Conservation (phyloP, 1,140 invertebrate species). For the Venturia canescens region DNA sequence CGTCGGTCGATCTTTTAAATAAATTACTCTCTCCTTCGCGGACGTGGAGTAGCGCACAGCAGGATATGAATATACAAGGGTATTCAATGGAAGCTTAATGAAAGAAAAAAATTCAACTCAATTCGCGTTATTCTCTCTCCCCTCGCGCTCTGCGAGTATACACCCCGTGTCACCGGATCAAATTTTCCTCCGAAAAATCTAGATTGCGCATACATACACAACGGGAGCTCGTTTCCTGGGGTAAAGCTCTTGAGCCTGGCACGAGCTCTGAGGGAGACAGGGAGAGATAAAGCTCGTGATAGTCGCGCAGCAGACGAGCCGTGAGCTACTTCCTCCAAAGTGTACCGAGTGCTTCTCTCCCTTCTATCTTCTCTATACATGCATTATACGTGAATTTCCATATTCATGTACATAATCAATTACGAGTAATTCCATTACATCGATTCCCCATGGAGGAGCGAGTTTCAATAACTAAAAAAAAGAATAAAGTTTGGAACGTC, state of each 20-base stretch:
- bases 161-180: slow-evolving; percentile 7
- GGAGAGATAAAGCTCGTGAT: slow-evolving; percentile 16
- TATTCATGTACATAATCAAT: not conserved
- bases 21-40: too few relatives aligned
- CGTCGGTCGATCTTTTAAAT: not conserved
- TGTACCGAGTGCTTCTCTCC: not conserved
- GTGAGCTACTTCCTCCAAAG: not conserved
- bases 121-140: not conserved
- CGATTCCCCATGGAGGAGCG: too few relatives aligned
- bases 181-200: slow-evolving; percentile 18
- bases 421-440: too few relatives aligned
- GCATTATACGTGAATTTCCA: not conserved
- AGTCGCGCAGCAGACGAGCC: slow-evolving; percentile 4
- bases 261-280: not conserved
- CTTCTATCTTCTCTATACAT: not conserved
- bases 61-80: not conserved
- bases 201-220: slow-evolving; percentile 11
- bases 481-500: too few relatives aligned
- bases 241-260: slow-evolving; percentile 17
- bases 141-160: too few relatives aligned
- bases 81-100: not conserved
- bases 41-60: too few relatives aligned
- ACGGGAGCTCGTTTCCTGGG: not conserved
- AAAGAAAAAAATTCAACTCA: slow-evolving; percentile 8
- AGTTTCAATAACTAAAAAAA: too few relatives aligned